A percentile compares a stretch with the other conserved stretches of the same genome.
phyloP scores from a whole-genome alignment of 2,888 invertebrate species.

The Drosophila mercatorum region DNA sequence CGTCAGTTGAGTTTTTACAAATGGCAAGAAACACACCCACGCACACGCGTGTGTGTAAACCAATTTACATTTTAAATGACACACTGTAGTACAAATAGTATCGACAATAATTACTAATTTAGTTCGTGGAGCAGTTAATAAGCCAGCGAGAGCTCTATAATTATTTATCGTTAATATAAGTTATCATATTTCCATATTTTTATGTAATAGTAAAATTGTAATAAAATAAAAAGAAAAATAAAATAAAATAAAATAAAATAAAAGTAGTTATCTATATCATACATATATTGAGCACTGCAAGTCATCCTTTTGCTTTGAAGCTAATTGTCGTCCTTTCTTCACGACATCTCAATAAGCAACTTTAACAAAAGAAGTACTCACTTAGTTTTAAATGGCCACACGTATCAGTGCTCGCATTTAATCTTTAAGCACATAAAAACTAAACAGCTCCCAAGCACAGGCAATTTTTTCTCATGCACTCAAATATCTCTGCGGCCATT shows the following conservation, averaged over 20 bases:
- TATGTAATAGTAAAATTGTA: too few species aligned
- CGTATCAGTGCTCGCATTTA: slow-evolving; percentile 5
- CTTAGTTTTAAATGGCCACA: background rate
- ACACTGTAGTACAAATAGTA: slow-evolving; percentile 11
- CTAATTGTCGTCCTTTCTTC: background rate
- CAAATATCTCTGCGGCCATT: background rate
- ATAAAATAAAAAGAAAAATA: too few species aligned
- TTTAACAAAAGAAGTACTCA: background rate
- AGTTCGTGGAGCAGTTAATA: slow-evolving; percentile 8
- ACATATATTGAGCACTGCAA: too few species aligned
- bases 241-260: too few species aligned
- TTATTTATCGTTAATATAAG: slow-evolving; percentile 1
- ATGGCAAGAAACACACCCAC: slow-evolving; percentile 6
- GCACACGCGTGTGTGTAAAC: background rate
- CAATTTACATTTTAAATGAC: slow-evolving; percentile 34
- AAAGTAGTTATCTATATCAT: too few species aligned
- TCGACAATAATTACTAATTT: slow-evolving; percentile 21
- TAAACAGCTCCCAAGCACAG: slow-evolving; percentile 17
- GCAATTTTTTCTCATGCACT: slow-evolving; percentile 4
- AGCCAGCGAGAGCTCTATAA: background rate
- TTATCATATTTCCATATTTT: background rate
- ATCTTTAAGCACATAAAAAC: slow-evolving; percentile 30
- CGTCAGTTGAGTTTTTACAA: slow-evolving; percentile 19
- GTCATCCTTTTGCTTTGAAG: too few species aligned
- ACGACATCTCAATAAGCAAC: background rate